Base-by-base conservation (phyloP, 2,113 vertebrate genomes). In the Terrapene triunguis region DNA sequence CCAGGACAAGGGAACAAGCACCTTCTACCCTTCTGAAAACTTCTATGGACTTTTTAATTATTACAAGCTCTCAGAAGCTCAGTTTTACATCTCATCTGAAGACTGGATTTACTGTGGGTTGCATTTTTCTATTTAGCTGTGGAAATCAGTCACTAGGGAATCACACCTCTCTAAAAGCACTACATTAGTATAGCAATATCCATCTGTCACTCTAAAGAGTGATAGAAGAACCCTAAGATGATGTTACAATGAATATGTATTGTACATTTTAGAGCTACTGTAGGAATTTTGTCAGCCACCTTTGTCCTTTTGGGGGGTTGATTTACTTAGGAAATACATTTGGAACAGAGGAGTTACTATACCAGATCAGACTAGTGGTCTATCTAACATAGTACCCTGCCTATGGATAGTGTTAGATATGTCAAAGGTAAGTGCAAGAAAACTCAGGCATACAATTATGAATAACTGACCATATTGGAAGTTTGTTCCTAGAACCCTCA, bases 81-180 rank as follows among this genome's bases (percentile, higher is more conserved):
- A 16, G 42, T 78, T 47, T 95, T 91, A 92, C 83, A 47, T 89
- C 69, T 90, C 85, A 51, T 79, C 85, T 95, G 78, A 96, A 96
- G 90, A 93, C 35, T 65, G 83, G 42, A 92, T 94, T 96, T 92
- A 88, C 85, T 94, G 59, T 89, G 83, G 78, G 80, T 53, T 93
- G 82, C 76, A 87, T 94, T 95, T 72, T 94, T 96, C 85, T 93
- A 62, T 94, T 97, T 94, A 94, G 44, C 84, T 94, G 90, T 85
- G 54, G 78, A 95, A 96, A 93, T 87, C 80, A 92, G 82, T 44
- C 89, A 95, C 80, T 85, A 94, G 87, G 82, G 87, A 96, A 94
- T 84, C 57, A 83, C 89, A 83, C 24, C 90, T 89, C 65, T 87
- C 57, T 92, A 94, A 95, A 95, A 95, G 24, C 10, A 81, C 89